These are phyloP conservation scores for Pheosia gnoma DNA, from an alignment of 2,888 invertebrate genomes.

Conservation along the genomic window DNA sequence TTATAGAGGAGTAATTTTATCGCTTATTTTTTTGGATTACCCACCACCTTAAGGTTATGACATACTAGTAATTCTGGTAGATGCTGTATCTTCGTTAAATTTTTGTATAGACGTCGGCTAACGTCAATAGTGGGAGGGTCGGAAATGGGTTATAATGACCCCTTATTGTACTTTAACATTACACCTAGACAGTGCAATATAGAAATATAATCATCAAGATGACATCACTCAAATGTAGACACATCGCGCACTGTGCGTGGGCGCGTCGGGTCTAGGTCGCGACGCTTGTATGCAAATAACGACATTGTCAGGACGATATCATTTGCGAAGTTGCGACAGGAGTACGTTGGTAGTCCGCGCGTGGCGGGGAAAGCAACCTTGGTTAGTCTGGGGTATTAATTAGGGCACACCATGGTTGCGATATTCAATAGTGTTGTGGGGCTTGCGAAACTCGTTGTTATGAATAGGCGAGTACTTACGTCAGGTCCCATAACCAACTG, in stretches of 20 bases:
- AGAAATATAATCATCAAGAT: not conserved
- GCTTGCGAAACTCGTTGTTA: too few relatives aligned
- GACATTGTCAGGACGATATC: conserved; percentile 1
- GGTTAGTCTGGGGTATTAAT: not conserved
- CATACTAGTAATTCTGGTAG: too few relatives aligned
- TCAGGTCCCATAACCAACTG: not conserved
- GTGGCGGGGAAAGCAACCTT: conserved; percentile 1
- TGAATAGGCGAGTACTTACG: too few relatives aligned
- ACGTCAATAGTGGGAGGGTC: too few relatives aligned
- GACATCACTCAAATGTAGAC: conserved; percentile 3
- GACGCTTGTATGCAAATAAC: conserved; percentile 5
- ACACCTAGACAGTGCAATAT: not conserved
- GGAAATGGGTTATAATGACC: not conserved
- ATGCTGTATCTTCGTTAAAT: too few relatives aligned
- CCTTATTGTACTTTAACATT: not conserved
- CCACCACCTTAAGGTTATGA: too few relatives aligned
- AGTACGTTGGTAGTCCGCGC: not conserved
- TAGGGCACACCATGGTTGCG: not conserved
- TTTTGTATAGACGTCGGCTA: too few relatives aligned
- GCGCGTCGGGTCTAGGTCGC: conserved; percentile 3
- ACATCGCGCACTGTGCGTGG: not conserved
- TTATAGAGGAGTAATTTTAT: too few relatives aligned
- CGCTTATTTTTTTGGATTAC: too few relatives aligned
- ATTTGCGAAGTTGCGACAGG: not conserved
- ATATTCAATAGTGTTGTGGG: not conserved